Base-by-base conservation (phyloP, 1,140 invertebrate genomes). In the Lordiphosa stackelbergi region DNA sequence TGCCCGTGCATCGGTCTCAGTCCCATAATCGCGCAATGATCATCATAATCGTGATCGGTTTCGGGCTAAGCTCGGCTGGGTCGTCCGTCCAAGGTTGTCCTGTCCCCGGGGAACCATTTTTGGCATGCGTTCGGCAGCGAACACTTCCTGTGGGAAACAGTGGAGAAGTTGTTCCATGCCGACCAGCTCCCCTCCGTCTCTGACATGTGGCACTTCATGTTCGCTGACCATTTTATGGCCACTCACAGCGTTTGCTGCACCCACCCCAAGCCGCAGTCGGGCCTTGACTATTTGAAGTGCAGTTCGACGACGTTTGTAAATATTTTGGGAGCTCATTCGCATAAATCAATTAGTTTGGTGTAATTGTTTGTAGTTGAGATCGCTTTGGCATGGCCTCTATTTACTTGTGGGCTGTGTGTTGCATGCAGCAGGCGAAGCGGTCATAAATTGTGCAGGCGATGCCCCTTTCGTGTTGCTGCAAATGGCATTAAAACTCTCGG, bases 121-220 rank as follows among this genome's bases (percentile, higher is more conserved):
- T 75, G 75, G 75, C 66, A 81, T 79, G 75, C 75, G 75, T 81
- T 79, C 48, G 59, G 61, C 61, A 61, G 66, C 49, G 66, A 81
- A 81, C 75, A 81, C 75, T 81, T 79, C 62, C 75, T 79, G 75
- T 79, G 75, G 75, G 75, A 79, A 79, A 73, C 72, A 68, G 62
- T 69, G 13, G 49, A 51, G 43, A 69, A 69, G 59, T 69, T 58
- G 73, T 64, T 79, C 58, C 58, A 61, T 58, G 42, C 53, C 10
- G 41, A 52, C 53, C 28, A 6, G 1, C 42, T 12, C n/a, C 24
- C n/a, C 16, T 10, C n/a, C 22, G 13, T 36, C 41, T 41, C 5
- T n/a, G 7, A 16, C 35, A 19, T 57, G 48, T 66, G 43, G 43
- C 13, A 38, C 49, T 63, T 66, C 53, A 58, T 54, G 68, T 58